Percentiles rank a stretch among this genome's conserved stretches.
Conservation (phyloP, 2,113 vertebrate genomes). For the Otis tarda region DNA sequence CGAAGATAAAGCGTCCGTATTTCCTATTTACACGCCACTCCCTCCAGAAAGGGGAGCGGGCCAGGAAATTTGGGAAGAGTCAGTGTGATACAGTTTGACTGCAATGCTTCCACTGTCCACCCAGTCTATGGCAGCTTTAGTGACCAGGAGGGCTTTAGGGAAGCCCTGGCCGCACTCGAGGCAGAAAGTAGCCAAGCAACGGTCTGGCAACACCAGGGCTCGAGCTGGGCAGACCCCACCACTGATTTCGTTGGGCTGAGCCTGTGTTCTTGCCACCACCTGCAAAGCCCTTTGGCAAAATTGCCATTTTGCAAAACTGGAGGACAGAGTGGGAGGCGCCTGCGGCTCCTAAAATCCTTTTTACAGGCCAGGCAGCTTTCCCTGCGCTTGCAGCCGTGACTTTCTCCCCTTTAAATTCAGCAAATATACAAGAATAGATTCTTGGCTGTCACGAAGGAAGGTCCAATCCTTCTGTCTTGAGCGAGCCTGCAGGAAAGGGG, state of each 20-base stretch:
- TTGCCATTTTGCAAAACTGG: neutral
- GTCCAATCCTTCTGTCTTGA: no score
- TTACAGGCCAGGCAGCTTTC: neutral
- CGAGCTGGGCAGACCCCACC: neutral
- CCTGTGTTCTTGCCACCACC: neutral
- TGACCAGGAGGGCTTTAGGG: no score
- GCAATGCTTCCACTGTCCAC: neutral
- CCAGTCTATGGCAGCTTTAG: neutral
- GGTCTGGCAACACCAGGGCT: neutral
- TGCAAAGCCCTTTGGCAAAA: neutral
- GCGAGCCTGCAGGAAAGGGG: neutral
- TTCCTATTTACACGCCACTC: accelerated
- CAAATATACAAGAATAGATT: no score
- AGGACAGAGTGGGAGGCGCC: neutral
- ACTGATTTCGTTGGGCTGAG: neutral
- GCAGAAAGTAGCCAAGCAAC: neutral
- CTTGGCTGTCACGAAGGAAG: neutral
- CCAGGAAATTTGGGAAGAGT: neutral
- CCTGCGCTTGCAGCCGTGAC: neutral
- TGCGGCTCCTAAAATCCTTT: neutral
- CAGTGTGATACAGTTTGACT: neutral
- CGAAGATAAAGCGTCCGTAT: accelerated
- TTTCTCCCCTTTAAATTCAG: neutral
- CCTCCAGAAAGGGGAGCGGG: neutral
- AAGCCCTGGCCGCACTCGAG: neutral